phyloP scores from a whole-genome alignment of 2,797 vertebrate species.

The Sebastes flavidus region DNA sequence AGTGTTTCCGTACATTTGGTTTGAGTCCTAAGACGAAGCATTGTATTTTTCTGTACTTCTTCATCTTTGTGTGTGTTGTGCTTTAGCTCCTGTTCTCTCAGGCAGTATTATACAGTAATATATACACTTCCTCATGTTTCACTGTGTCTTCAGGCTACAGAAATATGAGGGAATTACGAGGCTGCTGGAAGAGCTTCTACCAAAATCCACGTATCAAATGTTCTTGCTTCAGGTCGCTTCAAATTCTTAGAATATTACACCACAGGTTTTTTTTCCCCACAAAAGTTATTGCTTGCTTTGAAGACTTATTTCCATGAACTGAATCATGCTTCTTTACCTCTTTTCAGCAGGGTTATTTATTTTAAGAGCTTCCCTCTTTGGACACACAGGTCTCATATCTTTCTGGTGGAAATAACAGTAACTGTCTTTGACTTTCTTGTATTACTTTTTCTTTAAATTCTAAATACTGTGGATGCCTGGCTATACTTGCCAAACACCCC shows the following conservation, averaged over 20 bases:
- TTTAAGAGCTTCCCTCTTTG: neutral
- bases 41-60: neutral
- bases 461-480: neutral
- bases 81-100: constrained; percentile 8
- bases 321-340: neutral
- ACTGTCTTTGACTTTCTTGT: neutral
- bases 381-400: neutral
- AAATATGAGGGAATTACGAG: constrained; percentile 53
- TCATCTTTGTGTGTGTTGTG: constrained; percentile 8
- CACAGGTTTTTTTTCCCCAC: constrained; percentile 1
- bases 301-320: neutral
- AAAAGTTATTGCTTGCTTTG: constrained; percentile 43
- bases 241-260: constrained; percentile 41
- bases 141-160: constrained; percentile 55
- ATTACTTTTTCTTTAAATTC: neutral
- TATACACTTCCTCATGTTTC: constrained; percentile 25
- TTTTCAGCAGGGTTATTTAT: neutral
- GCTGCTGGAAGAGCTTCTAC: constrained; percentile 37
- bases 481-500: neutral
- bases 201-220: constrained; percentile 38
- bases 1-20: constrained; percentile 25
- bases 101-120: constrained; percentile 28
- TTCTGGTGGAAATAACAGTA: neutral
- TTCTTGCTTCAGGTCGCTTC: constrained; percentile 34
- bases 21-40: neutral